phyloP scores from a whole-genome alignment of 2,113 vertebrate genomes.

The Castor canadensis region DNA sequence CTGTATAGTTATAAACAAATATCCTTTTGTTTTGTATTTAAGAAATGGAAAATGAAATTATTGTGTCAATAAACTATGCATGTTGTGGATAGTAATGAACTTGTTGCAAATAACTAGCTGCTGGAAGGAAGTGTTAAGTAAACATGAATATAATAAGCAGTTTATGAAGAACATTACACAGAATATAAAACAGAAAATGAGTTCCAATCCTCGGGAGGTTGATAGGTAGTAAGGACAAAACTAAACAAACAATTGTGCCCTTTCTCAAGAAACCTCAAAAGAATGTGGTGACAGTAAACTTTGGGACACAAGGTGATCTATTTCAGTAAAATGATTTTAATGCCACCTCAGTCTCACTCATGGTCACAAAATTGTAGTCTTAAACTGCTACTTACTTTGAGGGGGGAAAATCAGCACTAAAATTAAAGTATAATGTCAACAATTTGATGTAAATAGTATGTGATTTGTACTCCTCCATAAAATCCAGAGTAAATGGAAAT shows the following conservation, averaged over 20 bases:
- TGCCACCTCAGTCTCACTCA: background rate
- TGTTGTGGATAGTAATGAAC: background rate
- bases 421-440: background rate
- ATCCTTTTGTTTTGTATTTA: background rate
- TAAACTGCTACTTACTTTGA: background rate
- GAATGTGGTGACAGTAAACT: background rate
- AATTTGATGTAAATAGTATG: background rate
- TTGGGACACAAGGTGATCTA: background rate
- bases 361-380: background rate
- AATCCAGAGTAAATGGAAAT: constrained; percentile 3
- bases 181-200: background rate
- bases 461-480: background rate
- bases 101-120: background rate
- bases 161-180: background rate
- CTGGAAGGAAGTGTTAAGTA: background rate
- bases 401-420: background rate
- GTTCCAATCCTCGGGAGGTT: background rate
- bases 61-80: background rate
- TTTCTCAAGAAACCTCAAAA: background rate
- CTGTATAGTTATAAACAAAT: background rate
- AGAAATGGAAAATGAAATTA: background rate
- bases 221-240: background rate
- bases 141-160: background rate
- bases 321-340: background rate
- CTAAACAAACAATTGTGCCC: background rate